Evolutionary conservation across 1,140 invertebrate species (phyloP).

Genomic region (Zaprionus kolodkinae): DNA sequence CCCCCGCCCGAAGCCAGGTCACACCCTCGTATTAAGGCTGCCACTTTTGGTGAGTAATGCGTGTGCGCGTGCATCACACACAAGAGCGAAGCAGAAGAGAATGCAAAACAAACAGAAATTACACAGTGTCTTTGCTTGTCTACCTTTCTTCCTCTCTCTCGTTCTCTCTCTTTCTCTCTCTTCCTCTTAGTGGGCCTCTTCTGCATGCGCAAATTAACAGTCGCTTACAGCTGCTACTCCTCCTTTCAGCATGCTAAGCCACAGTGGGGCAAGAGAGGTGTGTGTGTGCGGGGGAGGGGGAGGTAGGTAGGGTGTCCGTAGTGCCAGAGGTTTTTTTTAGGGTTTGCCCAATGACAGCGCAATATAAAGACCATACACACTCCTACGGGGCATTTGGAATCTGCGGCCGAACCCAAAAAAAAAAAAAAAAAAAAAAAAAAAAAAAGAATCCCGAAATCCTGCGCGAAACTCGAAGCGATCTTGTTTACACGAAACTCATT

Average conservation of each 20-base stretch:
- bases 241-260: constrained; percentile 62
- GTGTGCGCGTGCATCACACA: constrained; percentile 28
- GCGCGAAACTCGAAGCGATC: constrained; percentile 47
- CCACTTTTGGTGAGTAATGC: constrained; percentile 75
- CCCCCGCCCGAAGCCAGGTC: constrained; percentile 62
- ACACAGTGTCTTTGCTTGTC: neutral
- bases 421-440: constrained; percentile 45
- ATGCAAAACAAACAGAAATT: constrained; percentile 53
- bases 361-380: constrained; percentile 30
- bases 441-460: constrained; percentile 60
- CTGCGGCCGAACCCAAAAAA: constrained; percentile 20
- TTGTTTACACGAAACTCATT: constrained; percentile 83
- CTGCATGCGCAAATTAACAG: constrained; percentile 70
- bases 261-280: too few species aligned
- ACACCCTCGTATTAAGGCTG: constrained; percentile 74
- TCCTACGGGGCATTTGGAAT: too few species aligned
- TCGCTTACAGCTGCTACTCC: constrained; percentile 72
- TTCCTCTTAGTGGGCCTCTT: neutral
- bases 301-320: too few species aligned
- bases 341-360: constrained; percentile 60
- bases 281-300: neutral
- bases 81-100: constrained; percentile 31
- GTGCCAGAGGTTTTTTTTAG: too few species aligned
- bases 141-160: neutral
- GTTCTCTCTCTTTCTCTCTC: neutral